Evolutionary conservation across 2,797 vertebrate genomes (phyloP).

Genomic region (Lemur catta): DNA sequence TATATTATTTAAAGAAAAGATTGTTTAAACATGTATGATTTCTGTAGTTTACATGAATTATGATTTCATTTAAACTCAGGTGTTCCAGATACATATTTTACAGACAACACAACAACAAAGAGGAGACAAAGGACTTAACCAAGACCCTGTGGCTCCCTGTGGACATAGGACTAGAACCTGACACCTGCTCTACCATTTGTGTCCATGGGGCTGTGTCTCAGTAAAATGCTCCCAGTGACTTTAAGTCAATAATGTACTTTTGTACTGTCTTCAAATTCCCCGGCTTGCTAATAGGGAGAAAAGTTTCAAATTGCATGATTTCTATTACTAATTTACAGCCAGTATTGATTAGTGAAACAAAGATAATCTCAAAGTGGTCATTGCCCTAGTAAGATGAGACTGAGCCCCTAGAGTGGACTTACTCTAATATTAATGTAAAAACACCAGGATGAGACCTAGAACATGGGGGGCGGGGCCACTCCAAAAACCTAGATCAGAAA

Average conservation of each 20-base stretch:
- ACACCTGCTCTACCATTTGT: too few relatives aligned
- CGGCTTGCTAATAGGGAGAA: not conserved
- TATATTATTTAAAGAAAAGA: not conserved
- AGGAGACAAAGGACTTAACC: not conserved
- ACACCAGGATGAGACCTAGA: too few relatives aligned
- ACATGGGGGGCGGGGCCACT: too few relatives aligned
- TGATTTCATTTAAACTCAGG: not conserved
- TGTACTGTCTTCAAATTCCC: not conserved
- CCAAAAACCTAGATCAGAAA: fast-evolving
- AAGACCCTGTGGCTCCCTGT: fast-evolving
- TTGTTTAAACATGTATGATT: not conserved
- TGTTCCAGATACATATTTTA: not conserved
- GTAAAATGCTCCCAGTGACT: not conserved
- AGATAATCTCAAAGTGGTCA: not conserved
- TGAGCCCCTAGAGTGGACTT: not conserved
- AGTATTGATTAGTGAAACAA: not conserved
- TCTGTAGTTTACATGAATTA: not conserved
- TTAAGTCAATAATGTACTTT: not conserved
- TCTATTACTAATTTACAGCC: not conserved
- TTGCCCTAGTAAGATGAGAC: not conserved
- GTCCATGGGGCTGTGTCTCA: fast-evolving
- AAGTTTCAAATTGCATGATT: not conserved
- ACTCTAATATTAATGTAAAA: not conserved
- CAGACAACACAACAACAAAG: not conserved
- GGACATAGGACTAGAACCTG: fast-evolving